Conservation (phyloP, 2,797 vertebrate species). For the Carduelis carduelis region DNA sequence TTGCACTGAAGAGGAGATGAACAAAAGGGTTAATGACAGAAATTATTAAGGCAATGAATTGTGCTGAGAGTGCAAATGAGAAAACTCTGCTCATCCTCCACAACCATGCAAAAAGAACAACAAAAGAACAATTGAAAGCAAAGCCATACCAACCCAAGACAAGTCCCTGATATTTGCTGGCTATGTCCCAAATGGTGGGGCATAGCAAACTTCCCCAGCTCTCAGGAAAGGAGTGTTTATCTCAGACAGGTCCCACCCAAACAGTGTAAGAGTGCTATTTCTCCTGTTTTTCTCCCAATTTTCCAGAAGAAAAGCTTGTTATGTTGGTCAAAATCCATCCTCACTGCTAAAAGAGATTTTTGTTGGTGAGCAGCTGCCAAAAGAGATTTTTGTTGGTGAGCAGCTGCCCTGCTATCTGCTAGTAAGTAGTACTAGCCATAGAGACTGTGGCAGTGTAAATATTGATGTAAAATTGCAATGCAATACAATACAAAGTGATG, state of each 20-base stretch:
- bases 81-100: not conserved
- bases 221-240: not conserved
- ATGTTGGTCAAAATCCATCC: not conserved
- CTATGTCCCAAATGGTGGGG: not conserved
- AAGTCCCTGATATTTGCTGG: not conserved
- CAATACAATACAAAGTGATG: not conserved
- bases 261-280: not conserved
- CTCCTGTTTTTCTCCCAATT: rapidly evolving
- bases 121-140: not conserved
- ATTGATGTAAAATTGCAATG: not conserved
- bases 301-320: not conserved
- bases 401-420: not conserved
- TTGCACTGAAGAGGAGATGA: not conserved
- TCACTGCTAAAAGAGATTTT: not conserved
- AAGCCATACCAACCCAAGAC: not conserved
- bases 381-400: not conserved
- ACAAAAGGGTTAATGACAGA: not conserved
- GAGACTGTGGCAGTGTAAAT: not conserved
- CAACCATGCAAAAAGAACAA: not conserved
- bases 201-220: not conserved
- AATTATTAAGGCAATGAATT: not conserved
- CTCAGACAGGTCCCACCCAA: not conserved
- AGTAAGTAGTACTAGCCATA: not conserved
- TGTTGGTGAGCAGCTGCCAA: not conserved
- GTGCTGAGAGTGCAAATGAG: not conserved